Evolutionary conservation across 1,140 invertebrate species (phyloP).

Genomic region (Anadara kagoshimensis): DNA sequence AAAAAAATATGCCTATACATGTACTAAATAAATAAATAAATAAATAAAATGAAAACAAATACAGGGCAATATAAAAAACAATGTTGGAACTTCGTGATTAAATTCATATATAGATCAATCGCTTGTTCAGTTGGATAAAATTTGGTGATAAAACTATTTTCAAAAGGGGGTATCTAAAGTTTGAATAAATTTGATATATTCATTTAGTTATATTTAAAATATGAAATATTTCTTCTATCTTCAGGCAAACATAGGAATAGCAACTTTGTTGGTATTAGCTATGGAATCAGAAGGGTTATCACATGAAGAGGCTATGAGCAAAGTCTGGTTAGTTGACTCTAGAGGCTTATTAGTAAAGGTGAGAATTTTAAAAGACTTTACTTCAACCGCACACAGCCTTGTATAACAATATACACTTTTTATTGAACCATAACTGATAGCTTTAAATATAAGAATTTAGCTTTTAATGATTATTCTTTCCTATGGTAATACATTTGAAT

Average conservation of each 20-base stretch:
- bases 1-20: too few relatives aligned
- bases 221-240: conserved; percentile 24
- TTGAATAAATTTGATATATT: too few relatives aligned
- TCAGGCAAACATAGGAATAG: conserved; percentile 73
- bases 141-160: too few relatives aligned
- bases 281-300: conserved; percentile 66
- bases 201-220: not conserved
- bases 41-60: not conserved
- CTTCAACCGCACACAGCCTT: too few relatives aligned
- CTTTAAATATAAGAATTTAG: too few relatives aligned
- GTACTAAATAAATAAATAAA: not conserved
- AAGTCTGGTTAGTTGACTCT: conserved; percentile 73
- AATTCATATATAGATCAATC: too few relatives aligned
- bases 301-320: conserved; percentile 61
- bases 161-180: too few relatives aligned
- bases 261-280: conserved; percentile 66
- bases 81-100: not conserved
- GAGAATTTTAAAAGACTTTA: conserved; percentile 1
- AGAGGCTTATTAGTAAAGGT: conserved; percentile 71
- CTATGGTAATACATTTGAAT: too few relatives aligned
- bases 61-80: not conserved
- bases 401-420: too few relatives aligned
- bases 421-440: too few relatives aligned
- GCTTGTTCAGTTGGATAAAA: too few relatives aligned
- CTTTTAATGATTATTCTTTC: too few relatives aligned